Percentiles rank a stretch among this genome's conserved stretches.
Evolutionary conservation across 2,113 vertebrate species (phyloP).

Genomic region (Pantherophis guttatus): DNA sequence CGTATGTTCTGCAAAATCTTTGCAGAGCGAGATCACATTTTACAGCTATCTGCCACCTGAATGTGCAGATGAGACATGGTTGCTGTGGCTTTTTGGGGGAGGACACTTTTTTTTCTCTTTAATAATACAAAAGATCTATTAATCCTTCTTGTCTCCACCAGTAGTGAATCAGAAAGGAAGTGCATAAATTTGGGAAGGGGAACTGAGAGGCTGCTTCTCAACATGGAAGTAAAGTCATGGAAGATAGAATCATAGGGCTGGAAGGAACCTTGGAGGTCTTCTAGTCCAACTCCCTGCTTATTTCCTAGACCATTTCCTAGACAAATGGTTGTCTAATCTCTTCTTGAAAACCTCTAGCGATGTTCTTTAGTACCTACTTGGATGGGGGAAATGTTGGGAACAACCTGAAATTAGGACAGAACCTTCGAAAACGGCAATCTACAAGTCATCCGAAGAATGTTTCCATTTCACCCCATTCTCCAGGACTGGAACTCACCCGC

Average conservation of each 20-base stretch:
- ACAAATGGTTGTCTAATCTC: not conserved
- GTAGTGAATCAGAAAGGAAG: not conserved
- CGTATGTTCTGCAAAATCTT: not conserved
- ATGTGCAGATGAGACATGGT: not conserved
- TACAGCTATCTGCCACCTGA: not conserved
- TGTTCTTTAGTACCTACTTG: not conserved
- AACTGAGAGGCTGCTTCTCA: not conserved
- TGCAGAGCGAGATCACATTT: not conserved
- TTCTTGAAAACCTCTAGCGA: not conserved
- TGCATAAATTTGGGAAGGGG: not conserved
- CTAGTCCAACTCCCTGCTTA: not conserved
- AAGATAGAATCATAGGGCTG: not conserved
- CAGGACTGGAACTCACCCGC: slow-evolving; percentile 80
- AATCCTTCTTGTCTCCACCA: not conserved
- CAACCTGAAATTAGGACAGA: not conserved
- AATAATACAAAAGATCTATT: not conserved
- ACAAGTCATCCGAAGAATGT: not conserved
- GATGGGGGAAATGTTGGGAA: not conserved
- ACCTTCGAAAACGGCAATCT: not conserved
- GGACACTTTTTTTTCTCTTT: not conserved
- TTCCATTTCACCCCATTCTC: not conserved
- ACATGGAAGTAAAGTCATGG: not conserved
- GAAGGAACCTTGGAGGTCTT: not conserved
- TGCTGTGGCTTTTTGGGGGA: not conserved
- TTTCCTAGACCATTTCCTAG: not conserved